These are phyloP conservation scores for Clarias laeviceps DNA, from an alignment of 2,797 vertebrate genomes.

Conservation along the genomic window DNA sequence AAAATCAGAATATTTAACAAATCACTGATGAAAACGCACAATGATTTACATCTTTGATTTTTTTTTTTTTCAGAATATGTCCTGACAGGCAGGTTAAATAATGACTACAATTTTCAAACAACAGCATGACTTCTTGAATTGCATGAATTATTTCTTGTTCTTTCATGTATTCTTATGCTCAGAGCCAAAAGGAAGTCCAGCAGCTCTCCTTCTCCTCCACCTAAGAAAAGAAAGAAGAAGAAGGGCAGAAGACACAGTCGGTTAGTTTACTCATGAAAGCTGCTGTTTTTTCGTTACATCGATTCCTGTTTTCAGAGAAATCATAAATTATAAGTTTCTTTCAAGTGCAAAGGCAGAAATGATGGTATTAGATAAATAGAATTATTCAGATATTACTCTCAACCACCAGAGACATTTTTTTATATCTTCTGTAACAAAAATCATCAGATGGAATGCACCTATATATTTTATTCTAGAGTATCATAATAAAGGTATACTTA, in stretches of 20 bases:
- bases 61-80: background rate
- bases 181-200: slow-evolving; percentile 86
- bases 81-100: background rate
- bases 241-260: slow-evolving; percentile 90
- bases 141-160: slow-evolving; percentile 14
- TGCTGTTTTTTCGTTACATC: background rate
- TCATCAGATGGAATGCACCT: too few species aligned
- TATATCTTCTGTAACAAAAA: background rate
- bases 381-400: background rate
- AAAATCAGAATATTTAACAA: background rate
- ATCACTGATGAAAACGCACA: background rate
- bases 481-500: too few species aligned
- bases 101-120: background rate
- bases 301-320: background rate
- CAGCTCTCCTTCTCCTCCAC: slow-evolving; percentile 91
- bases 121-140: background rate
- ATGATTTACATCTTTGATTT: background rate
- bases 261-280: slow-evolving; percentile 74
- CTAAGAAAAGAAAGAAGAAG: slow-evolving; percentile 98
- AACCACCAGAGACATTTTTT: background rate
- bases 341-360: background rate
- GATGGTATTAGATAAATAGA: background rate
- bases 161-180: slow-evolving; percentile 30
- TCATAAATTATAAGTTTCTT: background rate
- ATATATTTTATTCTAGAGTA: too few species aligned